A percentile compares a stretch with the other conserved stretches of the same genome.
Evolutionary conservation across 2,888 invertebrate genomes (phyloP).

Genomic region (Polyommatus icarus): DNA sequence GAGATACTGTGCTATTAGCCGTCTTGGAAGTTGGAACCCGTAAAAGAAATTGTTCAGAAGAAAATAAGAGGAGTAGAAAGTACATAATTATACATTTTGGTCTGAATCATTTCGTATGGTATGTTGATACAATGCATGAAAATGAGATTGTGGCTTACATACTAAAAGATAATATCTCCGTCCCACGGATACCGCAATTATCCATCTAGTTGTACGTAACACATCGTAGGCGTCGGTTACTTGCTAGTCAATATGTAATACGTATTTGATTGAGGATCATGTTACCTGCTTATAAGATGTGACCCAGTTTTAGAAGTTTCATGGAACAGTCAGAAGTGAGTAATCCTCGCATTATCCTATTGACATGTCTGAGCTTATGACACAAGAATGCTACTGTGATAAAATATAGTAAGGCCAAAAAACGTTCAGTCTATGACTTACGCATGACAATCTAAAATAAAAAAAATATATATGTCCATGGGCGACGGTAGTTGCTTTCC

Average conservation of each 20-base stretch:
- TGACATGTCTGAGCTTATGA: neutral
- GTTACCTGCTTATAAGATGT: slow-evolving; percentile 3
- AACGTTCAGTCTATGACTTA: too few species aligned
- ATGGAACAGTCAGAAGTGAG: slow-evolving; percentile 56
- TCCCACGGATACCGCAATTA: slow-evolving; percentile 21
- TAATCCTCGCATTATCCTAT: slow-evolving; percentile 37
- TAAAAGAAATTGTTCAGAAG: neutral
- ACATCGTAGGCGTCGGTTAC: slow-evolving; percentile 10
- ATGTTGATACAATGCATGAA: neutral
- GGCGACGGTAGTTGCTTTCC: too few species aligned
- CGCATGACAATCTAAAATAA: too few species aligned
- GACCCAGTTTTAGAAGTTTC: slow-evolving; percentile 42
- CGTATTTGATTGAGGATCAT: slow-evolving; percentile 27
- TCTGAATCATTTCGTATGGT: neutral
- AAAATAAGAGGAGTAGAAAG: too few species aligned
- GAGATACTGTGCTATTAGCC: too few species aligned
- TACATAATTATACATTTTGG: neutral
- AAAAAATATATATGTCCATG: too few species aligned
- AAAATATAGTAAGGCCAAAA: too few species aligned
- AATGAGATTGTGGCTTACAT: neutral
- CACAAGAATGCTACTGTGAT: neutral
- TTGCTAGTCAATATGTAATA: slow-evolving; percentile 19
- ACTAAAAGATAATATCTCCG: slow-evolving; percentile 8
- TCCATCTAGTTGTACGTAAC: neutral
- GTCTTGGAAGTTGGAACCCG: too few species aligned